Evolutionary conservation across 2,113 vertebrate genomes (phyloP).

Genomic region (Phalacrocorax aristotelis): DNA sequence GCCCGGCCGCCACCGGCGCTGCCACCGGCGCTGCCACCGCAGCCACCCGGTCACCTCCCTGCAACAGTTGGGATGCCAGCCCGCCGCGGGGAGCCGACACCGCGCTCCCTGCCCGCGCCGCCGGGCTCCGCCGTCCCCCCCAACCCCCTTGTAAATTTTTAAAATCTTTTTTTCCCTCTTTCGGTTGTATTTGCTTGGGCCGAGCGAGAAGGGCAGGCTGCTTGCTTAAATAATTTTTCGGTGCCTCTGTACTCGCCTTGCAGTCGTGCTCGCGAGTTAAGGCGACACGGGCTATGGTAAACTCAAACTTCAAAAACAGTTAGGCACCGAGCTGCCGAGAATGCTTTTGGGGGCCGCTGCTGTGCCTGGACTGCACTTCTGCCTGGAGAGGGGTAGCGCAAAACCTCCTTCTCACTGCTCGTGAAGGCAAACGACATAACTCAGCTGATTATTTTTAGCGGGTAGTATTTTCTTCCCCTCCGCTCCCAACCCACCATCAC

Average conservation of each 20-base stretch:
- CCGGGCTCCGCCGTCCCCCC: neutral
- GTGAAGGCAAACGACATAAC: neutral
- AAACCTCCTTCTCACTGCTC: neutral
- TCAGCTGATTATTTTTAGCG: slow-evolving; percentile 29
- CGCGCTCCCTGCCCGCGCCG: neutral
- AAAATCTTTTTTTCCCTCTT: neutral
- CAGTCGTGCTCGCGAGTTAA: neutral
- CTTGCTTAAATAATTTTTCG: neutral
- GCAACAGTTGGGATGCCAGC: slow-evolving; percentile 67
- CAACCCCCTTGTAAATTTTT: too few relatives aligned
- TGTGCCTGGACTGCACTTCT: neutral
- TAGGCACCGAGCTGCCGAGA: neutral
- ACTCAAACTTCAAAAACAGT: slow-evolving; percentile 46
- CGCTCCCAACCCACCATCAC: neutral
- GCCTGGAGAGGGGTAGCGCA: neutral
- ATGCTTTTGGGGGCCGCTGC: neutral
- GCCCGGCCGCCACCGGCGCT: too few relatives aligned
- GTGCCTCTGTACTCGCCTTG: neutral
- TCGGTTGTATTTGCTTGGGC: neutral
- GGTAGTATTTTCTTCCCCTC: neutral
- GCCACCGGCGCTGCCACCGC: neutral
- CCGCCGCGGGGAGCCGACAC: slow-evolving; percentile 3
- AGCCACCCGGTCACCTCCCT: slow-evolving; percentile 11
- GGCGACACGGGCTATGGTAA: neutral
- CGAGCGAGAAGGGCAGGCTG: neutral